These are phyloP conservation scores for Tor tambroides DNA, from an alignment of 2,113 vertebrate species.

Conservation along the genomic window DNA sequence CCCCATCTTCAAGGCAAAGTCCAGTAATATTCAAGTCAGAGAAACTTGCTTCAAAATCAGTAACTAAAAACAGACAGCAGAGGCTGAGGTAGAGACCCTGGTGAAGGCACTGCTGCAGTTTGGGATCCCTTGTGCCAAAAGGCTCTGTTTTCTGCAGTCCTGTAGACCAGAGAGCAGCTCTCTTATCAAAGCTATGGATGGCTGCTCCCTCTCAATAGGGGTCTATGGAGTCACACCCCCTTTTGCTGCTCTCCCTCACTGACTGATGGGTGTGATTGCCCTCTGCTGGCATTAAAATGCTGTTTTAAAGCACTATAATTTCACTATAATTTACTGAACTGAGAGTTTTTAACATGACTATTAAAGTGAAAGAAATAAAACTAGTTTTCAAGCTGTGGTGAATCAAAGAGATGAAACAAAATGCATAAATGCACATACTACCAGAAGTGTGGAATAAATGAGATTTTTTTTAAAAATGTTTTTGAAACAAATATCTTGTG, in stretches of 20 bases:
- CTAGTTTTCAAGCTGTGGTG: background rate
- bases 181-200: slow-evolving; percentile 68
- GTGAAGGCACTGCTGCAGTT: slow-evolving; percentile 31
- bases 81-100: slow-evolving; percentile 19
- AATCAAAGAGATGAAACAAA: background rate
- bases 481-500: too few species aligned
- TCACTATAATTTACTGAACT: background rate
- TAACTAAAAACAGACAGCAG: slow-evolving; percentile 2
- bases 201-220: slow-evolving; percentile 68
- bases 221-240: slow-evolving; percentile 47
- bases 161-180: slow-evolving; percentile 70
- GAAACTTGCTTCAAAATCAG: background rate
- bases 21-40: slow-evolving; percentile 13
- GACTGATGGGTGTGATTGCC: slow-evolving; percentile 40
- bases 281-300: slow-evolving; percentile 50
- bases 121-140: slow-evolving; percentile 48
- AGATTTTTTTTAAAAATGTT: too few species aligned
- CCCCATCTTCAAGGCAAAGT: slow-evolving; percentile 47
- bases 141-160: slow-evolving; percentile 65
- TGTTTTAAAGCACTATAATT: background rate
- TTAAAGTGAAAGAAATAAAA: too few species aligned
- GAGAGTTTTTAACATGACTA: too few species aligned
- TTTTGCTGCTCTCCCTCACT: background rate
- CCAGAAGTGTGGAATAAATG: too few species aligned
- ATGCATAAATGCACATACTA: too few species aligned